Evolutionary conservation across 2,888 invertebrate species (phyloP).

Genomic region (Trachelus troglodyta): DNA sequence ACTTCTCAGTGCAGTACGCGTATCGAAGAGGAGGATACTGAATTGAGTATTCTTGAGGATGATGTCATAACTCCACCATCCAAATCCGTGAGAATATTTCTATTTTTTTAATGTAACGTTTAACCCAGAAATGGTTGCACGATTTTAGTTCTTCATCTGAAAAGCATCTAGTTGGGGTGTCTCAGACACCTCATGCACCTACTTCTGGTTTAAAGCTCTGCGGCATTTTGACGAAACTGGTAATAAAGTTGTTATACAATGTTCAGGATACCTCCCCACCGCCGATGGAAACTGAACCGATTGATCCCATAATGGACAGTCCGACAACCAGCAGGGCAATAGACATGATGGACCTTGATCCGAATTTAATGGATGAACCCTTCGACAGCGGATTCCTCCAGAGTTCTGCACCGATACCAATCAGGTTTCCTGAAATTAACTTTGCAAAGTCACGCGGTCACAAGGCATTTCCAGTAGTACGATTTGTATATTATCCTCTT

Average conservation of each 20-base stretch:
- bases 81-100: constrained; percentile 38
- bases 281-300: constrained; percentile 50
- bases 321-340: constrained; percentile 61
- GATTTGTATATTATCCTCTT: not conserved
- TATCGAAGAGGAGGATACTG: constrained; percentile 74
- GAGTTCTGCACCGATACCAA: constrained; percentile 62
- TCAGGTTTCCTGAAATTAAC: constrained; percentile 43
- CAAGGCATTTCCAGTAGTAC: not conserved
- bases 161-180: no score
- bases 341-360: constrained; percentile 64
- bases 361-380: constrained; percentile 64
- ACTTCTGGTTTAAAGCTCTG: not conserved
- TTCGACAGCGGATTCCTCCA: constrained; percentile 63
- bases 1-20: constrained; percentile 67
- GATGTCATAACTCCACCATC: constrained; percentile 45
- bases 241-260: not conserved
- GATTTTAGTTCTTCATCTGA: no score
- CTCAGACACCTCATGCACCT: no score
- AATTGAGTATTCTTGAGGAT: constrained; percentile 56
- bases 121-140: no score
- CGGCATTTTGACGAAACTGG: not conserved
- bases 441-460: not conserved
- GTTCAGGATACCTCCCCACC: constrained; percentile 50
- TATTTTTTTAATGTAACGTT: not conserved
- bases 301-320: constrained; percentile 55